These are phyloP conservation scores for Lepisosteus osseus DNA, from an alignment of 2,113 vertebrate genomes.

Conservation along the genomic window DNA sequence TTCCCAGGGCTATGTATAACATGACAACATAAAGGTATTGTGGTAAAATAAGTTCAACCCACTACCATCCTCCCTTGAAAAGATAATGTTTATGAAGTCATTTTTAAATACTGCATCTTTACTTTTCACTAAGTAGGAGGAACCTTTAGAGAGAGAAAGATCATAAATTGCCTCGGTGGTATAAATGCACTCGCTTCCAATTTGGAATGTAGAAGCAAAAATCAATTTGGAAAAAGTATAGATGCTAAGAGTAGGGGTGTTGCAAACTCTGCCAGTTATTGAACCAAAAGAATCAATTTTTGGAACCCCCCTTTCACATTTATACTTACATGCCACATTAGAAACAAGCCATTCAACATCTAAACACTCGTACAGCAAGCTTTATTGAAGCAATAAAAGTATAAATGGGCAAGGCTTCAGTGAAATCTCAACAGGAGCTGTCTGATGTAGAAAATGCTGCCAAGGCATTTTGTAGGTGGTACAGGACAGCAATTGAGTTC, in stretches of 20 bases:
- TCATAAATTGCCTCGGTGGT: no score
- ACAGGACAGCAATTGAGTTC: conserved; percentile 44
- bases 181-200: no score
- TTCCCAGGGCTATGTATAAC: no score
- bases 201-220: background rate
- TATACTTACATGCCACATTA: conserved; percentile 37
- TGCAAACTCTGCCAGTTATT: conserved; percentile 35
- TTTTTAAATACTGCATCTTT: no score
- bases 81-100: no score
- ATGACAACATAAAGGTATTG: no score
- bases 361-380: conserved; percentile 25
- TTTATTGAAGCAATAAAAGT: conserved; percentile 47
- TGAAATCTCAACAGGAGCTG: conserved; percentile 43
- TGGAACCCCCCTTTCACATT: conserved; percentile 15
- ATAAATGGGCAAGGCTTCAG: conserved; percentile 42
- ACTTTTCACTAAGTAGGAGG: no score
- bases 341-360: conserved; percentile 33
- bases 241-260: conserved; percentile 13
- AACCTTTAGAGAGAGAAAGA: no score
- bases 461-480: conserved; percentile 52
- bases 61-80: no score
- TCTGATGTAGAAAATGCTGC: conserved; percentile 35
- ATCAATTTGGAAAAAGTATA: conserved; percentile 19
- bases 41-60: no score
- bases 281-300: conserved; percentile 34